Evolutionary conservation across 2,888 invertebrate species (phyloP), one percentile per base, ranked within the genome.

Genomic region (Rotaria sp.): DNA sequence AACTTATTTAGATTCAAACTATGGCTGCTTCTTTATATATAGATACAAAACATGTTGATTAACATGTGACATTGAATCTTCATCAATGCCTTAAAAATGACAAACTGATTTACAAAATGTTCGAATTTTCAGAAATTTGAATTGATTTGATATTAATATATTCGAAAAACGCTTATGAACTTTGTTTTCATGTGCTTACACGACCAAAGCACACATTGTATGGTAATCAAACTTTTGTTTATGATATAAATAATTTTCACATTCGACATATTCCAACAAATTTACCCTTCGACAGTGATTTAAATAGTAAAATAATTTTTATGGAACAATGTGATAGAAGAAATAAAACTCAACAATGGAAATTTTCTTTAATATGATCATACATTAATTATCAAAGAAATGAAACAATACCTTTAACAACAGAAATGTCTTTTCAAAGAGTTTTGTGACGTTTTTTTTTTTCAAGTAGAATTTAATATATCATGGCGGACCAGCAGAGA

Each of bases 191-290:
- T 90, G 94, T 96, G 0, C 92, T 93, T 0, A 93, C 13, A 13
- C 45, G 13, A 11, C 10, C 8, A 45, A 45, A 11, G 5, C 45
- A 45, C n/a, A n/a, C n/a, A n/a, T n/a, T 94, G 90, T 94, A 95
- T 87, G 97, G 97, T 3, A 97, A 97, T 92, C 97, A 97, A 91
- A 93, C 95, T 88, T 97, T 96, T 95, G 93, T 93, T 88, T 96
- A 95, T 90, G 93, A 94, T 88, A 84, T 89, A 94, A 92, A 92
- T 48, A 94, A 94, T 18, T 93, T 94, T 88, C 94, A 94, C 92
- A 90, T 96, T 86, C 93, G 93, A 86, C 95, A 96, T 89, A 94
- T 94, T 0, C 95, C 95, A 88, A 93, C 94, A 88, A 93, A 93
- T 24, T 93, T 94, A 88, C 97, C 96, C 89, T 90, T 97, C n/a